Percentiles rank a stretch among this genome's conserved stretches.
Evolutionary conservation across 1,140 invertebrate genomes (phyloP).

Genomic region (Hycleus cichorii): DNA sequence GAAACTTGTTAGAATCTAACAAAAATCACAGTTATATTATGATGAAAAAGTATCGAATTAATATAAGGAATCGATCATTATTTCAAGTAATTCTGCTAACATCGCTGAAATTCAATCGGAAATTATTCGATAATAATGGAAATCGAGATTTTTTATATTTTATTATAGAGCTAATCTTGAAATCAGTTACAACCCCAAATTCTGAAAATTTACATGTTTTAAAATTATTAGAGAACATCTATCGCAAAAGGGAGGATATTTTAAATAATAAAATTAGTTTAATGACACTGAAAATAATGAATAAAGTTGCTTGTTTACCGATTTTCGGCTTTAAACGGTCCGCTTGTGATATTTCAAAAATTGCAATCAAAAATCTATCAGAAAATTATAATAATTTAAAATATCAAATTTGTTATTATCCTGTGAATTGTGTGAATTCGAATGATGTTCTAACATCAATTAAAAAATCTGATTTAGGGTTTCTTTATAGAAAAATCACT

Average conservation of each 20-base stretch:
- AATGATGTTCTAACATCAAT: slow-evolving; percentile 5
- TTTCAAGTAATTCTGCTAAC: not conserved
- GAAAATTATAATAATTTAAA: not conserved
- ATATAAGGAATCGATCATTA: not conserved
- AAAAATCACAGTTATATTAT: not conserved
- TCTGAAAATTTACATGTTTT: not conserved
- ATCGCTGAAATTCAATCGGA: slow-evolving; percentile 1
- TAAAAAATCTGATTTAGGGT: not conserved
- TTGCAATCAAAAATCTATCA: slow-evolving; percentile 3
- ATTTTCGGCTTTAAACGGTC: slow-evolving; percentile 12
- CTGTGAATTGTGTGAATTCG: slow-evolving; percentile 20
- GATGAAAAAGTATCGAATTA: not conserved
- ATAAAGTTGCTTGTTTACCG: slow-evolving; percentile 6
- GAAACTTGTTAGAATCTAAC: not conserved
- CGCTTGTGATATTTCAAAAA: slow-evolving; percentile 10
- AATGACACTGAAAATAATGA: not conserved
- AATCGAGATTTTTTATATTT: not conserved
- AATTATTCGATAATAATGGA: not conserved
- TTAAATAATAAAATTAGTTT: not conserved
- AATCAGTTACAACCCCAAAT: not conserved
- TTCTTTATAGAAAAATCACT: not conserved
- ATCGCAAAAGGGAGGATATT: slow-evolving; percentile 2
- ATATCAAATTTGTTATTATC: slow-evolving; percentile 10
- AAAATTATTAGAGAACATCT: slow-evolving; percentile 1
- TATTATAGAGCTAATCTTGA: not conserved